Evolutionary conservation across 2,113 vertebrate genomes (phyloP).

Genomic region (Cathartes aura): DNA sequence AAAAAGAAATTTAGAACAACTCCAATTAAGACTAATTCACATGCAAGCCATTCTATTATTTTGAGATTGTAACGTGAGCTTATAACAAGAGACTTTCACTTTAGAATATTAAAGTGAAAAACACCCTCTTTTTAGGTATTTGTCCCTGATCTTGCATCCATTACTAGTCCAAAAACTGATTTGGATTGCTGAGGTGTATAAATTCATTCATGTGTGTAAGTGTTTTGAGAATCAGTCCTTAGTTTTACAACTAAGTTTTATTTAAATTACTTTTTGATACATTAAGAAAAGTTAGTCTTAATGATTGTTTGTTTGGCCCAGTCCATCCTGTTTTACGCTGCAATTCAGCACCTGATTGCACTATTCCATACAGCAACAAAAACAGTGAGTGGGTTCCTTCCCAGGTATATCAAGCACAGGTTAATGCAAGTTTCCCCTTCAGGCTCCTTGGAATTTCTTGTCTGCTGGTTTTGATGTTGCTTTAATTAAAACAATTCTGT

Average conservation of each 20-base stretch:
- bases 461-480: not conserved
- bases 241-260: not conserved
- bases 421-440: not conserved
- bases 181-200: not conserved
- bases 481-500: not conserved
- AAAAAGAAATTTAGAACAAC: not conserved
- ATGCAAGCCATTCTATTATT: not conserved
- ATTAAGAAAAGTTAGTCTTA: not conserved
- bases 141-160: not conserved
- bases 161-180: not conserved
- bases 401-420: not conserved
- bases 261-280: not conserved
- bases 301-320: not conserved
- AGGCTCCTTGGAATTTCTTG: not conserved
- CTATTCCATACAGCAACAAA: not conserved
- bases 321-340: not conserved
- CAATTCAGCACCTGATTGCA: not conserved
- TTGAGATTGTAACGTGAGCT: not conserved
- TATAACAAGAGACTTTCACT: not conserved
- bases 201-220: not conserved
- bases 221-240: not conserved
- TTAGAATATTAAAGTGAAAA: not conserved
- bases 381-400: not conserved
- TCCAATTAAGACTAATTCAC: not conserved
- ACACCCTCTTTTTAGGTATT: not conserved